Evolutionary conservation across 2,113 vertebrate genomes (phyloP).

Genomic region (Albula goreensis): DNA sequence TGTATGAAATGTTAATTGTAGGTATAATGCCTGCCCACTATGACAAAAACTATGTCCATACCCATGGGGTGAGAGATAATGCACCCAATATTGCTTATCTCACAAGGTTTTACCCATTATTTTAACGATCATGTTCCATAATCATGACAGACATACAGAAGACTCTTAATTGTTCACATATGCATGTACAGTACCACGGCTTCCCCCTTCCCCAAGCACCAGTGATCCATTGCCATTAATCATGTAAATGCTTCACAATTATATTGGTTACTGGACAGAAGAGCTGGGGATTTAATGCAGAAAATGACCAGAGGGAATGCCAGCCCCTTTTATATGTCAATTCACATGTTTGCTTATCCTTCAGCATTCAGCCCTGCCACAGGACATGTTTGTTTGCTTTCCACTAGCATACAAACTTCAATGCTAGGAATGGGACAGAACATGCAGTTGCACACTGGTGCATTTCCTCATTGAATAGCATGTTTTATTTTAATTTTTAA

Average conservation of each 20-base stretch:
- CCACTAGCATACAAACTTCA: neutral
- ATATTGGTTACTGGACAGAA: neutral
- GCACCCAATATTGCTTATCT: neutral
- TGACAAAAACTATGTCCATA: neutral
- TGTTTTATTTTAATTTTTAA: too few relatives aligned
- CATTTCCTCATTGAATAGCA: too few relatives aligned
- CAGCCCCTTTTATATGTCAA: neutral
- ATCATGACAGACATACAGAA: too few relatives aligned
- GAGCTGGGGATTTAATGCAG: neutral
- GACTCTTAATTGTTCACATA: too few relatives aligned
- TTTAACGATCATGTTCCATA: too few relatives aligned
- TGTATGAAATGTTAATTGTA: neutral
- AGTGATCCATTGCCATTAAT: neutral
- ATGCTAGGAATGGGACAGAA: neutral
- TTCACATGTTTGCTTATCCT: neutral
- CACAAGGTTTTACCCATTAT: neutral
- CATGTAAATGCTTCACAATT: neutral
- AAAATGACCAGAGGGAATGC: neutral
- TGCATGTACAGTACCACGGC: too few relatives aligned
- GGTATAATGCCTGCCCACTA: neutral
- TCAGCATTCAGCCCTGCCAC: neutral
- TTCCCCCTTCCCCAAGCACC: too few relatives aligned
- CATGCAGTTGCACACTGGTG: too few relatives aligned
- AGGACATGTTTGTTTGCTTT: neutral
- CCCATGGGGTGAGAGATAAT: neutral